Conservation (phyloP, 2,113 vertebrate species). For the Eolophus roseicapilla region DNA sequence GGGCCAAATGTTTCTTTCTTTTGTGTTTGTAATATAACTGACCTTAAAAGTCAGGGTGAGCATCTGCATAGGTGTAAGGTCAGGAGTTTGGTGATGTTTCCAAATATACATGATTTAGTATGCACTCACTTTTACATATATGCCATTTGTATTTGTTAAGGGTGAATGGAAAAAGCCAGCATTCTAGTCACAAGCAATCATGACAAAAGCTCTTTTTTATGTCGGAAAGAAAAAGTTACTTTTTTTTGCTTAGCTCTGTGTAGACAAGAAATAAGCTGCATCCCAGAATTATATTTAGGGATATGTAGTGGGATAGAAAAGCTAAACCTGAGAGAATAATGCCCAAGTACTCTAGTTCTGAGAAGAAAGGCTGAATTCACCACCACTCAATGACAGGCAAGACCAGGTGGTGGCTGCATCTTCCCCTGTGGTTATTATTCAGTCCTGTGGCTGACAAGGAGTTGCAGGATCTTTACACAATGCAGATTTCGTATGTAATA, state of each 20-base stretch:
- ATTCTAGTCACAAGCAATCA: background rate
- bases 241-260: background rate
- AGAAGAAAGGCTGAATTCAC: background rate
- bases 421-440: background rate
- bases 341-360: background rate
- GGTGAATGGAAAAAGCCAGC: background rate
- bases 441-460: background rate
- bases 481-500: background rate
- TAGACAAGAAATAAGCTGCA: background rate
- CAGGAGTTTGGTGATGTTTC: background rate
- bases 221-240: background rate
- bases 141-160: background rate
- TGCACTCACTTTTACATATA: background rate
- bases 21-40: background rate
- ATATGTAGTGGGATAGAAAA: background rate
- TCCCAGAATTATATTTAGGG: background rate
- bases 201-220: background rate
- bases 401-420: background rate
- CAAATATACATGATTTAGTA: background rate
- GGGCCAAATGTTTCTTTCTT: background rate
- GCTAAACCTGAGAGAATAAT: background rate
- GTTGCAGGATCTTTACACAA: background rate
- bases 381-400: background rate
- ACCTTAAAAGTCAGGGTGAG: background rate
- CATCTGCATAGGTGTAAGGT: background rate